Conservation (phyloP, 2,888 invertebrate species). For the Amblyjoppa proteus region DNA sequence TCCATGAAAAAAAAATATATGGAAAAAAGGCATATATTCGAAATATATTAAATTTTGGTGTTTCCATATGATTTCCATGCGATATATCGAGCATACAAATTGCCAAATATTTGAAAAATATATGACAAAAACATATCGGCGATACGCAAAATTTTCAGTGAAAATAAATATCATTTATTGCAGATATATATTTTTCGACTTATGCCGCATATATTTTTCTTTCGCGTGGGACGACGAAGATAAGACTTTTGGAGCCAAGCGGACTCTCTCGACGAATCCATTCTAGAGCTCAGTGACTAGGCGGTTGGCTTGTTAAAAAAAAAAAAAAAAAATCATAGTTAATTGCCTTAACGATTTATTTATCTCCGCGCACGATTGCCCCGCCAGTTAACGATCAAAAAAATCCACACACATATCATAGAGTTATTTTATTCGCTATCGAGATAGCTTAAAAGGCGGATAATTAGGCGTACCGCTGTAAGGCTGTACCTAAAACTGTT, state of each 20-base stretch:
- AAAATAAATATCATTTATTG: background rate
- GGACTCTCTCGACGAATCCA: background rate
- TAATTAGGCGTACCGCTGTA: slow-evolving; percentile 22
- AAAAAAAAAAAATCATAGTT: background rate
- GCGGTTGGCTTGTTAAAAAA: background rate
- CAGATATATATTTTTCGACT: too few species aligned
- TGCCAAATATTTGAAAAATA: too few species aligned
- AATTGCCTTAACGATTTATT: background rate
- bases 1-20: too few species aligned
- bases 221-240: background rate
- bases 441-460: slow-evolving; percentile 11
- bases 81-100: too few species aligned
- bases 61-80: too few species aligned
- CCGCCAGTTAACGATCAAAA: background rate
- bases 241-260: background rate
- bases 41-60: too few species aligned
- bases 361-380: background rate
- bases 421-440: slow-evolving; percentile 39
- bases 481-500: slow-evolving; percentile 36
- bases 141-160: background rate
- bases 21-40: too few species aligned
- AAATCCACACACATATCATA: slow-evolving; percentile 51
- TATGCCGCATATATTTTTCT: too few species aligned
- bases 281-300: background rate
- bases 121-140: too few species aligned